phyloP scores from a whole-genome alignment of 30 jellyfish, hydroid and myxozoan genomes.

The Phacellophora camtschatica region DNA sequence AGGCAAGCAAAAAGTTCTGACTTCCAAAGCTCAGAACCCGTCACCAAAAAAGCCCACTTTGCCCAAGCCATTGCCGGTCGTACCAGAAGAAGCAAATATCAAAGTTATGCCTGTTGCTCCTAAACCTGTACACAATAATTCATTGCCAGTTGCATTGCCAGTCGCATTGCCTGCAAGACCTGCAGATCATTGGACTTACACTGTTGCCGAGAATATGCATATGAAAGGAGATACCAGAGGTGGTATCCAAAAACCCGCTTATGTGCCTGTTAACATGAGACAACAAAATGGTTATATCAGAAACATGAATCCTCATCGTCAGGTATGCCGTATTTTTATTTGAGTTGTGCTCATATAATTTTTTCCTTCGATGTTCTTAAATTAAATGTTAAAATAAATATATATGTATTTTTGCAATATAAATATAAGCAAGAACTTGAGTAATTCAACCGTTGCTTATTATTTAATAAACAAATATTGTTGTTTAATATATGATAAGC shows the following conservation, averaged over 20 bases:
- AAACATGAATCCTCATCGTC: too few relatives aligned
- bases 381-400: too few relatives aligned
- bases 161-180: background rate
- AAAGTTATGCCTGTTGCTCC: background rate
- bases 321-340: too few relatives aligned
- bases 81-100: background rate
- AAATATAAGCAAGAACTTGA: too few relatives aligned
- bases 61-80: background rate
- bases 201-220: slow-evolving; percentile 57
- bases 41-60: background rate
- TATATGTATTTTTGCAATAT: too few relatives aligned
- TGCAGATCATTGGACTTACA: slow-evolving; percentile 63
- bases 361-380: too few relatives aligned
- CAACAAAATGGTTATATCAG: too few relatives aligned
- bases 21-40: background rate
- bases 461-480: too few relatives aligned
- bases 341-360: too few relatives aligned
- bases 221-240: slow-evolving; percentile 43
- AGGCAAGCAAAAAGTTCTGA: slow-evolving; percentile 8
- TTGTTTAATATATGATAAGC: too few relatives aligned
- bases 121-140: background rate
- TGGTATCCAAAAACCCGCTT: slow-evolving; percentile 42
- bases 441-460: too few relatives aligned
- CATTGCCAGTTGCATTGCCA: background rate
- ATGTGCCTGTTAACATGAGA: too few relatives aligned